A percentile compares a stretch with the other conserved stretches of the same genome.
These are phyloP conservation scores for Meliscaeva auricollis DNA, from an alignment of 2,888 invertebrate species.

Conservation along the genomic window DNA sequence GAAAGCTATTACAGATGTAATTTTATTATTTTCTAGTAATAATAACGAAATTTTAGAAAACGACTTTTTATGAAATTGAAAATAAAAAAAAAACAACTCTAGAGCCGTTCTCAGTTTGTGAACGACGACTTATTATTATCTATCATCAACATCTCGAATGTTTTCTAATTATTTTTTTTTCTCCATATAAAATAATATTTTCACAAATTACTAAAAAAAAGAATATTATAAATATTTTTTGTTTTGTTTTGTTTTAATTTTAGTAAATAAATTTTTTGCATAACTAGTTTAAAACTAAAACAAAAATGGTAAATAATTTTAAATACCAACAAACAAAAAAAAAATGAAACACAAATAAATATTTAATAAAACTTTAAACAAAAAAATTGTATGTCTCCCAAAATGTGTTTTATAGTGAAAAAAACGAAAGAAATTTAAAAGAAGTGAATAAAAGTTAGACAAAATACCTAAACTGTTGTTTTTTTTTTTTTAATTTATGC, in stretches of 20 bases:
- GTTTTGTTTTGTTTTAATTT: constrained; percentile 42
- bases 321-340: constrained; percentile 33
- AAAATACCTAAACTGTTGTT: constrained; percentile 14
- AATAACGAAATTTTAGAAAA: constrained; percentile 61
- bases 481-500: neutral
- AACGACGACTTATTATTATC: constrained; percentile 19
- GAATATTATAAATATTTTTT: constrained; percentile 20
- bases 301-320: constrained; percentile 47
- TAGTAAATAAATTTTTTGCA: constrained; percentile 61
- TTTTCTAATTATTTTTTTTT: constrained; percentile 33
- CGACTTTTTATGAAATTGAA: constrained; percentile 41
- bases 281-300: constrained; percentile 66
- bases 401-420: constrained; percentile 67
- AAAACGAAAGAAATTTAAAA: constrained; percentile 48
- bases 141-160: constrained; percentile 31
- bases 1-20: constrained; percentile 45
- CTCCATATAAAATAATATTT: constrained; percentile 28
- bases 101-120: neutral
- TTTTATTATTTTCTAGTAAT: constrained; percentile 42
- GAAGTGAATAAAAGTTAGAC: constrained; percentile 66
- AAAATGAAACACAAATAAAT: constrained; percentile 34
- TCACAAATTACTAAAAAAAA: constrained; percentile 21
- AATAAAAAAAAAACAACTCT: neutral
- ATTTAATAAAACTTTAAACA: constrained; percentile 44
- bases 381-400: constrained; percentile 63